Percentiles rank a stretch among this genome's conserved stretches.
These are phyloP conservation scores for Phylloscopus trochilus DNA, from an alignment of 2,113 vertebrate genomes.

Conservation along the genomic window DNA sequence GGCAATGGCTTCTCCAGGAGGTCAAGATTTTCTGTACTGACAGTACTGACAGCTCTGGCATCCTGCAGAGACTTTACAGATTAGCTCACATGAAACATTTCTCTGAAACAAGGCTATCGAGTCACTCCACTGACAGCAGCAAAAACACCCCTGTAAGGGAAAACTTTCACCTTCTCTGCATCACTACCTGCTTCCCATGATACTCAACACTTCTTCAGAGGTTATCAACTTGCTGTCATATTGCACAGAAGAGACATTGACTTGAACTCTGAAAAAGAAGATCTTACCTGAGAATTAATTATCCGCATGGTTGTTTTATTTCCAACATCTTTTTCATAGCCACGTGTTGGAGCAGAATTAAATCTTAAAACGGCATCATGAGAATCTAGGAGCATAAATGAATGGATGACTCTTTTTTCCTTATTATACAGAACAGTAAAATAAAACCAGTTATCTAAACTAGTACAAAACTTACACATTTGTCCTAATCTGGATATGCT, in stretches of 20 bases:
- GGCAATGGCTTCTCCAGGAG: background rate
- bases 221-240: background rate
- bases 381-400: constrained; percentile 80
- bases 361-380: constrained; percentile 96
- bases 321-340: constrained; percentile 94
- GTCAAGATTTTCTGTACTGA: background rate
- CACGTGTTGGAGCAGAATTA: constrained; percentile 92
- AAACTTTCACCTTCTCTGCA: background rate
- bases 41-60: background rate
- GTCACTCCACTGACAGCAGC: background rate
- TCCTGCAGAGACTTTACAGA: background rate
- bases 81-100: background rate
- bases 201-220: background rate
- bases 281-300: constrained; percentile 94
- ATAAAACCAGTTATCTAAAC: background rate
- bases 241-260: background rate
- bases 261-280: background rate
- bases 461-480: background rate
- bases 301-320: constrained; percentile 95
- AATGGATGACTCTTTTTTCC: background rate
- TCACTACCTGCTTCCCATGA: background rate
- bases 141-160: background rate
- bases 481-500: background rate
- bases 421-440: background rate
- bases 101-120: background rate